Evolutionary conservation across 2,888 invertebrate genomes (phyloP).

Genomic region (Dicroscelio sp.): DNA sequence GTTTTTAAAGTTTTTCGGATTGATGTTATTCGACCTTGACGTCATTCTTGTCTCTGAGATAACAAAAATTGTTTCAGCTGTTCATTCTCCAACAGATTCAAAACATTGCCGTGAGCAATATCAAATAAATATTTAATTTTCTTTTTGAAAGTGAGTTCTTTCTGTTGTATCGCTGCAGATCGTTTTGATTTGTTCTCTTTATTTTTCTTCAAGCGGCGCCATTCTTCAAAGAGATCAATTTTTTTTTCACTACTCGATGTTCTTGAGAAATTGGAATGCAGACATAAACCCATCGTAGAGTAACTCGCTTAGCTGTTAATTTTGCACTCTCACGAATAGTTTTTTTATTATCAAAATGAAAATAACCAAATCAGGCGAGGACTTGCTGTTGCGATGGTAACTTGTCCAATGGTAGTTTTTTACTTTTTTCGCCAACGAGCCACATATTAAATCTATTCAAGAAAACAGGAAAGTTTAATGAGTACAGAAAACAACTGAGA

Average conservation of each 20-base stretch:
- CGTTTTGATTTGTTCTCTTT: constrained; percentile 26
- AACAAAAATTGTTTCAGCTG: constrained; percentile 10
- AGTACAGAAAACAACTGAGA: neutral
- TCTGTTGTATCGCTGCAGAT: neutral
- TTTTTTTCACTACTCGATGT: constrained; percentile 13
- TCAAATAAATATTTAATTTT: constrained; percentile 31
- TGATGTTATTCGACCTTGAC: constrained; percentile 7
- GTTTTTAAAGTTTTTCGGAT: neutral
- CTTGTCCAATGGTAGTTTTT: neutral
- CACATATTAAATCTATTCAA: neutral
- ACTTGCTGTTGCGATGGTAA: constrained; percentile 29
- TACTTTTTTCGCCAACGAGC: neutral
- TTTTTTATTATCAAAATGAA: constrained; percentile 3
- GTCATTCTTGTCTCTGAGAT: constrained; percentile 19
- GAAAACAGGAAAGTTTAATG: neutral
- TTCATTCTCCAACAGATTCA: neutral
- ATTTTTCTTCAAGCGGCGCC: constrained; percentile 23
- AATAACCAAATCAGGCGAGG: constrained; percentile 15
- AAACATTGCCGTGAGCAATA: constrained; percentile 28
- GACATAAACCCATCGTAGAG: neutral
- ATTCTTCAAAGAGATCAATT: neutral
- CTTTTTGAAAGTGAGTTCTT: neutral
- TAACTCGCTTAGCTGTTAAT: neutral
- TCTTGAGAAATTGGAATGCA: neutral
- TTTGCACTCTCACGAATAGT: constrained; percentile 8